Evolutionary conservation across 2,797 vertebrate species (phyloP).

Genomic region (Rousettus madagascariensis): DNA sequence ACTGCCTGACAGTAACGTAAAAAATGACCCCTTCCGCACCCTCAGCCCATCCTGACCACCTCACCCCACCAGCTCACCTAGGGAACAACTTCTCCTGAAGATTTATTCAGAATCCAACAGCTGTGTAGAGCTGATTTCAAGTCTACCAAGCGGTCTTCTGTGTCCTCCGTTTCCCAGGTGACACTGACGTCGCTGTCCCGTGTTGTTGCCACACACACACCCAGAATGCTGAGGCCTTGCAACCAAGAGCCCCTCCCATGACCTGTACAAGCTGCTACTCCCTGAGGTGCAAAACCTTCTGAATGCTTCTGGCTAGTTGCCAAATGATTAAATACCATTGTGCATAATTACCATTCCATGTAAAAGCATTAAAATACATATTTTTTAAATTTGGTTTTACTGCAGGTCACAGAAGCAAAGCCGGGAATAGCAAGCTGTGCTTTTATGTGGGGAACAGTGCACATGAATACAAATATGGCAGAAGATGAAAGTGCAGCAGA

Average conservation of each 20-base stretch:
- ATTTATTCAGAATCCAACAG: not conserved
- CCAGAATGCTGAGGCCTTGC: not conserved
- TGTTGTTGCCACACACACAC: constrained; percentile 5
- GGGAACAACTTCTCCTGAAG: not conserved
- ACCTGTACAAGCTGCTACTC: not conserved
- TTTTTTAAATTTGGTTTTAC: constrained; percentile 49
- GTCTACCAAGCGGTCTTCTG: not conserved
- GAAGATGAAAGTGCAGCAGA: not conserved
- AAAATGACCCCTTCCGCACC: not conserved
- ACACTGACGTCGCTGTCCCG: not conserved
- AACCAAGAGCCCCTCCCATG: not conserved
- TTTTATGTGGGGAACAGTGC: not conserved
- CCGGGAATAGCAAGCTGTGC: constrained; percentile 43
- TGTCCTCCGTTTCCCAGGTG: constrained; percentile 61
- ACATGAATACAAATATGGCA: constrained; percentile 56
- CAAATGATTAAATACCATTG: constrained; percentile 34
- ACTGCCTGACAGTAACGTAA: not conserved
- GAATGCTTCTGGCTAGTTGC: not conserved
- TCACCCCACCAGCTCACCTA: constrained; percentile 39
- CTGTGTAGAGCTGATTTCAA: constrained; percentile 4
- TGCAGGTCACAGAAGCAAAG: constrained; percentile 57
- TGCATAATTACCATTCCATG: constrained; percentile 10
- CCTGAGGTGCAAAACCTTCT: not conserved
- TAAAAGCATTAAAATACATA: constrained; percentile 21
- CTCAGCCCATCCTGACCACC: not conserved